Evolutionary conservation across 2,888 invertebrate species (phyloP), one percentile per base, ranked within the genome.

Genomic region (Eudemis profundana): DNA sequence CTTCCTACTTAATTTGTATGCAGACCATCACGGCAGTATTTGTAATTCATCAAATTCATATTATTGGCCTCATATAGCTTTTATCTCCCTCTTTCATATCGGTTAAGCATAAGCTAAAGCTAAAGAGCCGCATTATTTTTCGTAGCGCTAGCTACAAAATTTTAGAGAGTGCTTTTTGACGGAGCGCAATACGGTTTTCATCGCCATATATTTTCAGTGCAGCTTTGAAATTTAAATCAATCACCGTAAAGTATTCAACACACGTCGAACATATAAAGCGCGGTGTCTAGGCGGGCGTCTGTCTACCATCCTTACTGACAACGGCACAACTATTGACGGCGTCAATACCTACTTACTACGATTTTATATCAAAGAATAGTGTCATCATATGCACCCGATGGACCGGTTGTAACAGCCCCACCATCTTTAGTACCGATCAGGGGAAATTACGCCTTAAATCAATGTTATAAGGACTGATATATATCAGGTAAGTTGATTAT

Each of bases 191-290:
- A 15, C 12, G 14, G 3, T 54, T 42, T 27, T 42, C 17, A 27
- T 27, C 23, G 5, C 27, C 14, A 19, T 3, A 42, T 19, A 51
- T 33, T 51, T 53, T 60, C 33, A 15, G 42, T 14, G n/a, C 33
- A 15, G 33, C 44, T 33, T n/a, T n/a, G 14, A 50, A 17, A 33
- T 50, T 36, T 14, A 57, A 50, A 57, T 36, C 14, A 17, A 21
- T n/a, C 10, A 51, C 5, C 17, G 17, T 63, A 77, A 77, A 63
- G 70, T 67, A 83, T 79, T 74, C 80, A 3, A 2, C 70, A 76
- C 79, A 78, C 79, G 82, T 69, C 66, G 8, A 46, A 65, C 69
- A 71, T 74, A 78, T 78, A 77, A 78, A 77, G 69, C 74, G 75
- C 74, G 75, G 72, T 74, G 66, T 50, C 61, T 69, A 62, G 53